These are phyloP conservation scores for Chiridota heheva DNA, from an alignment of 35 echinoderm and acorn worm genomes.

Conservation along the genomic window DNA sequence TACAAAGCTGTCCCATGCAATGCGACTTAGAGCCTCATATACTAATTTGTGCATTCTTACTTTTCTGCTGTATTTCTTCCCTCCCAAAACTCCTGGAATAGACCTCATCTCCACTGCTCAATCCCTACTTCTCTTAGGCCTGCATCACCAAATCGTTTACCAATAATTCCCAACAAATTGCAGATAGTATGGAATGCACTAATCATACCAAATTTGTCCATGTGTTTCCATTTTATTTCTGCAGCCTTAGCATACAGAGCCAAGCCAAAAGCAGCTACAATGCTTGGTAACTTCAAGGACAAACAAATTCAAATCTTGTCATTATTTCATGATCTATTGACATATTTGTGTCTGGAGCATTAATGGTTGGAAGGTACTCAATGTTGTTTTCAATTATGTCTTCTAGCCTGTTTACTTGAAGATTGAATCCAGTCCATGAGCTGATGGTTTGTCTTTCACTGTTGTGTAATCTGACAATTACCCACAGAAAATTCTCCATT, in stretches of 20 bases:
- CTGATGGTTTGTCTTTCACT: conserved; percentile 8
- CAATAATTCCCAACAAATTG: conserved; percentile 38
- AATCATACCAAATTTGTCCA: conserved; percentile 1
- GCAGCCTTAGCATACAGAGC: conserved; percentile 41
- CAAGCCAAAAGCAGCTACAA: conserved; percentile 25
- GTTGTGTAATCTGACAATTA: background rate
- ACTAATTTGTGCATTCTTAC: conserved; percentile 55
- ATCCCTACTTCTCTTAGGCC: conserved; percentile 30
- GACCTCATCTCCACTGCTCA: conserved; percentile 46
- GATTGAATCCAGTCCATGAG: conserved; percentile 49
- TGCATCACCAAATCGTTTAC: conserved; percentile 37
- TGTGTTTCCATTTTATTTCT: conserved; percentile 31
- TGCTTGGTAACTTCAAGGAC: background rate
- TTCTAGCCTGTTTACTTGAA: background rate
- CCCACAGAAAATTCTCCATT: conserved; percentile 29
- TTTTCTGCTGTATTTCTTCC: conserved; percentile 33
- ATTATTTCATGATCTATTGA: conserved; percentile 31
- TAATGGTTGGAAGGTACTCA: conserved; percentile 48
- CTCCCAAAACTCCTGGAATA: conserved; percentile 21
- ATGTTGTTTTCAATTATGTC: conserved; percentile 1
- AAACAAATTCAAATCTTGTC: background rate
- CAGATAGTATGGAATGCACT: conserved; percentile 45
- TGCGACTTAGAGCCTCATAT: conserved; percentile 35
- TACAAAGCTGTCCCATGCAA: conserved; percentile 42
- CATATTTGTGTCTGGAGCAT: conserved; percentile 37